Conservation (phyloP, 2,797 vertebrate species). For the Anabas testudineus region DNA sequence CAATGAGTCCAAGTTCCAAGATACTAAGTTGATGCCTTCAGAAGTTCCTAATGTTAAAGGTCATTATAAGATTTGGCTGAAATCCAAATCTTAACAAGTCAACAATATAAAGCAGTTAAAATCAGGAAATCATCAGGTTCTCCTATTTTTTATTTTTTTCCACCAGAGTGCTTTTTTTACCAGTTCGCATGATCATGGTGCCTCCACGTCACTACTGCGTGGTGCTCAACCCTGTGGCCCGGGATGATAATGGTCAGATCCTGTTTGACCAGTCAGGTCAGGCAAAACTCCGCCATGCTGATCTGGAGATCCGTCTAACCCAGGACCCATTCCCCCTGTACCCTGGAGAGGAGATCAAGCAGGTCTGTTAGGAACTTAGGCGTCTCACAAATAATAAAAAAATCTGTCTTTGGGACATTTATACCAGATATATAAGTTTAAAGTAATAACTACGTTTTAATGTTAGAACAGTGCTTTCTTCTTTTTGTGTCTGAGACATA, state of each 20-base stretch:
- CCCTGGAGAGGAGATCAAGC: conserved; percentile 89
- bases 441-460: too few species aligned
- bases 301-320: conserved; percentile 91
- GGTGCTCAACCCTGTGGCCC: conserved; percentile 86
- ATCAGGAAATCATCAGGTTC: background rate
- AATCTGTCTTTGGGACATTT: too few species aligned
- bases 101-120: too few species aligned
- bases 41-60: too few species aligned
- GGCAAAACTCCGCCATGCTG: conserved; percentile 90
- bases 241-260: conserved; percentile 69
- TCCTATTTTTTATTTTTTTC: background rate
- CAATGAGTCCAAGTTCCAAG: too few species aligned
- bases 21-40: too few species aligned
- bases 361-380: conserved; percentile 74
- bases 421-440: too few species aligned
- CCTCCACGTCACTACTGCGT: conserved; percentile 92
- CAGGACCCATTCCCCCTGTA: conserved; percentile 93
- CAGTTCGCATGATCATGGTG: conserved; percentile 88
- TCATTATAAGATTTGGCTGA: too few species aligned
- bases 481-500: background rate
- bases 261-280: conserved; percentile 87
- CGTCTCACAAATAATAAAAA: too few species aligned
- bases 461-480: background rate
- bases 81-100: too few species aligned
- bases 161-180: conserved; percentile 86